Evolutionary conservation across 2,113 vertebrate species (phyloP), one percentile per base, ranked within the genome.

Genomic region (Crotalus viridis): DNA sequence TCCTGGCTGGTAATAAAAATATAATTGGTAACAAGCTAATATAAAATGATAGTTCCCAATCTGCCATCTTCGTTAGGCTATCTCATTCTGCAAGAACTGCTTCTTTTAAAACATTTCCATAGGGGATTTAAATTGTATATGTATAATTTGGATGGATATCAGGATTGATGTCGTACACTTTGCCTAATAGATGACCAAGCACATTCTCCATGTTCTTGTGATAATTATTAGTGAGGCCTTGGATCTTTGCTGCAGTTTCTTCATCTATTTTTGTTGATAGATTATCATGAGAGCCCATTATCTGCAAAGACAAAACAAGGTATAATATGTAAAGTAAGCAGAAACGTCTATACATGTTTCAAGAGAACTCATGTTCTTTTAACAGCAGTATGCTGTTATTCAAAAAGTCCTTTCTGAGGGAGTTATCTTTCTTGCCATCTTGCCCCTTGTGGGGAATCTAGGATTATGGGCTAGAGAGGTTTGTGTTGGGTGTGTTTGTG

Each of bases 261-360:
- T 96, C 97, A 91, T 98, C 98, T 94, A 98, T 96, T 95, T 98
- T 97, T 59, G 95, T 90, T 13, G 96, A 96, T 52, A 98, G 64
- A n/a, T 97, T 96, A 69, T 97, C 96, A 93, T 98, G 98, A 52
- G 97, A 98, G 87, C 98, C 98, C 97, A 98, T 97, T 91, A 97
- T 95, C 98, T 98, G 59, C 4, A 81, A 95, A 96, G 93, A 89
- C 55, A 97, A 92, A 94, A 89, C 2, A 93, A 69, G 57, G 2
- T 89, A 94, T 92, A 88, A 85, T 28, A 28, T 94, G 81, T 92
- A 43, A 93, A 22, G 1, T 54, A 51, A 85, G 19, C 9, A 26
- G 48, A 92, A 33, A 26, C 0, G 0, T 43, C 22, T 57, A 89
- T 24, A 39, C 19, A 21, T 21, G 5, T 81, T 81, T 81, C 74